Conservation (phyloP, 2,797 vertebrate species). For the Garrulus glandarius region DNA sequence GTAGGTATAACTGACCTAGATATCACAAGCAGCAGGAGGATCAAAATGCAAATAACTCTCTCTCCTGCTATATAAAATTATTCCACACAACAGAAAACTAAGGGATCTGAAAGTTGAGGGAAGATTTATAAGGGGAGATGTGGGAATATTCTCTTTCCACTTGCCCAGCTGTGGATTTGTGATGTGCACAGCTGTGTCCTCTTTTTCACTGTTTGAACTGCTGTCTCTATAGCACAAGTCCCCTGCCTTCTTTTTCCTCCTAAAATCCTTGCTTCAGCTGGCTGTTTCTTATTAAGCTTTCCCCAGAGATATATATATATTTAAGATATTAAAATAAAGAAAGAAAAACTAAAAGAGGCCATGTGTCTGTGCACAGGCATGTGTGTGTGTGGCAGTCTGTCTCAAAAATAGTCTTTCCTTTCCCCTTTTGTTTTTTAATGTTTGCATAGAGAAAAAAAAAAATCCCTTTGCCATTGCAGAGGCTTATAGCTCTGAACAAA, state of each 20-base stretch:
- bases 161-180: slow-evolving; percentile 54
- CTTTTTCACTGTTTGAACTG: slow-evolving; percentile 44
- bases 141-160: slow-evolving; percentile 23
- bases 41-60: slow-evolving; percentile 48
- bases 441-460: not conserved
- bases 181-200: slow-evolving; percentile 43
- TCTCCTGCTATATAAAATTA: not conserved
- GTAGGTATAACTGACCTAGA: slow-evolving; percentile 39
- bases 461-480: not conserved
- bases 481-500: slow-evolving; percentile 49
- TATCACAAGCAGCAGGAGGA: slow-evolving; percentile 10
- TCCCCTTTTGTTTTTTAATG: slow-evolving; percentile 17
- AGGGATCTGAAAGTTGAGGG: slow-evolving; percentile 19
- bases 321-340: slow-evolving; percentile 25
- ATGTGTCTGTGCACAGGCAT: not conserved
- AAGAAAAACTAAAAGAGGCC: not conserved
- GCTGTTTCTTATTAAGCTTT: slow-evolving; percentile 31
- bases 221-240: not conserved
- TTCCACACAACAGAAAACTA: slow-evolving; percentile 21
- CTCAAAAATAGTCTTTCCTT: not conserved
- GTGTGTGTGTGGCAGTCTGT: not conserved
- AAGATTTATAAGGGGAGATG: slow-evolving; percentile 33
- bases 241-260: not conserved
- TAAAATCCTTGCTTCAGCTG: slow-evolving; percentile 30
- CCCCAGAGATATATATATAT: slow-evolving; percentile 1